Evolutionary conservation across 2,113 vertebrate genomes (phyloP).

Genomic region (Syrrhaptes paradoxus): DNA sequence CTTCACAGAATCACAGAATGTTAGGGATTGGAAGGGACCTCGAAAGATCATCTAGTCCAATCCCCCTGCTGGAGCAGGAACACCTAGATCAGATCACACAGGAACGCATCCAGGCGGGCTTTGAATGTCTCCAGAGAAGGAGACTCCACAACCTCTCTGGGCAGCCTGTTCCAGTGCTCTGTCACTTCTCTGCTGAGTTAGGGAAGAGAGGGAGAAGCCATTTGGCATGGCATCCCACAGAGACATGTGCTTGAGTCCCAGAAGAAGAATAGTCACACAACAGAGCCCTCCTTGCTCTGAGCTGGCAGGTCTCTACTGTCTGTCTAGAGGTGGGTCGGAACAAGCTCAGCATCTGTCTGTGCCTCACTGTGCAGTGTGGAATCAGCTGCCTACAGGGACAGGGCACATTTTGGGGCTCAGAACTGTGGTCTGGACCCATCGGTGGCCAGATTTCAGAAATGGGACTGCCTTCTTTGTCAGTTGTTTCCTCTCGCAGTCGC

Average conservation of each 20-base stretch:
- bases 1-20: no score
- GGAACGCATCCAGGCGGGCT: no score
- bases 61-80: no score
- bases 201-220: not conserved
- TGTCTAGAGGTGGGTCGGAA: not conserved
- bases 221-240: not conserved
- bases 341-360: not conserved
- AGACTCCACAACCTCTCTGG: no score
- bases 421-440: not conserved
- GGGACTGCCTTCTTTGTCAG: not conserved
- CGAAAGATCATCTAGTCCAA: no score
- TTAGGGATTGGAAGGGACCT: no score
- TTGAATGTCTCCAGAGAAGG: no score
- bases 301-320: not conserved
- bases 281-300: not conserved
- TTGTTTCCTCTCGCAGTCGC: not conserved
- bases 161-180: no score
- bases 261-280: not conserved
- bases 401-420: not conserved
- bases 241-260: not conserved
- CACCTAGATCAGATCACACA: no score
- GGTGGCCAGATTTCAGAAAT: not conserved
- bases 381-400: accelerated
- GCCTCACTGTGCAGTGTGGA: not conserved
- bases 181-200: not conserved